phyloP scores from a whole-genome alignment of 2,888 invertebrate genomes.

The Melipona beecheii region DNA sequence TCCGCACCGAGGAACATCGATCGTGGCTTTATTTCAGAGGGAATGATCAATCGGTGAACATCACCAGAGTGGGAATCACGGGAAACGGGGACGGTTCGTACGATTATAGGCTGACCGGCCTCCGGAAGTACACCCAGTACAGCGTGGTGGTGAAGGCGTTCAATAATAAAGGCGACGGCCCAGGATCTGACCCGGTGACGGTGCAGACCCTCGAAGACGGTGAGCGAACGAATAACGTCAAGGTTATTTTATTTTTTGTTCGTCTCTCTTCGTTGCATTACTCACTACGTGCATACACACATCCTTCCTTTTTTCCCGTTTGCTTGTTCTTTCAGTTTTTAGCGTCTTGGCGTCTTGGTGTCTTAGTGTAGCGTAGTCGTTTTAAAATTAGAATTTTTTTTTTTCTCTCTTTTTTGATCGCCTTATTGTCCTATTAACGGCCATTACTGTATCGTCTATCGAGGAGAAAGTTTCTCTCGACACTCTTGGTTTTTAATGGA shows the following conservation, averaged over 20 bases:
- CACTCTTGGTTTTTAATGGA: too few relatives aligned
- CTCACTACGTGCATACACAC: not conserved
- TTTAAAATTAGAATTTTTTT: too few relatives aligned
- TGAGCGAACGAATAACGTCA: constrained; percentile 80
- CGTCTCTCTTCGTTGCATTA: not conserved
- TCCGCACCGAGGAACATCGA: constrained; percentile 49
- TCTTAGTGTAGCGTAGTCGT: too few relatives aligned
- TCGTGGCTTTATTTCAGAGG: constrained; percentile 70
- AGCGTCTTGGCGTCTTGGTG: too few relatives aligned
- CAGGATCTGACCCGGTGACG: constrained; percentile 91
- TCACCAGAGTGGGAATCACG: constrained; percentile 81
- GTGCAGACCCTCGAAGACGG: constrained; percentile 94
- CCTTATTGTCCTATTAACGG: too few relatives aligned
- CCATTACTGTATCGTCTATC: too few relatives aligned
- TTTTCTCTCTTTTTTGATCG: not conserved
- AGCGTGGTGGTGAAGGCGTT: constrained; percentile 94
- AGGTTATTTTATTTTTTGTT: constrained; percentile 15
- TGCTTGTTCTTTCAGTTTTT: not conserved
- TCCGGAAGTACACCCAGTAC: constrained; percentile 92
- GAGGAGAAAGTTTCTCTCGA: too few relatives aligned
- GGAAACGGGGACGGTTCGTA: constrained; percentile 84
- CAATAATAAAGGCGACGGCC: constrained; percentile 94
- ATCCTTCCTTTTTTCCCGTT: not conserved
- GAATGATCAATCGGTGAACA: constrained; percentile 78
- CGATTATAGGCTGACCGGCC: constrained; percentile 87